phyloP scores from a whole-genome alignment of 2,797 vertebrate species.

The Discoglossus pictus region DNA sequence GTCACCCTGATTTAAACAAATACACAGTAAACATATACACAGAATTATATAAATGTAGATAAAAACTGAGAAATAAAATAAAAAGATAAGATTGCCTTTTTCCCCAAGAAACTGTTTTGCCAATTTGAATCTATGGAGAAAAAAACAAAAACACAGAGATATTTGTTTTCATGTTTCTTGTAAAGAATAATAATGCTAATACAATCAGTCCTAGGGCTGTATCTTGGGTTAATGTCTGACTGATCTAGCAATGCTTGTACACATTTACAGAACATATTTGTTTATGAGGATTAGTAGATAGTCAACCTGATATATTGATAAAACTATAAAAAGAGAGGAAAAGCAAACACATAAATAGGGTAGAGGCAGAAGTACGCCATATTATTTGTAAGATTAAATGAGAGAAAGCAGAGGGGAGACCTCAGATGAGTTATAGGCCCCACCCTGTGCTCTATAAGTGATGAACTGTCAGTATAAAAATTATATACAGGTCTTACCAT shows the following conservation, averaged over 20 bases:
- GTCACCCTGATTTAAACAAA: too few relatives aligned
- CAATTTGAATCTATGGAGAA: too few relatives aligned
- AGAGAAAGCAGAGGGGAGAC: conserved; percentile 13
- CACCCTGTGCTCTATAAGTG: conserved; percentile 10
- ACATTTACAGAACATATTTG: conserved; percentile 13
- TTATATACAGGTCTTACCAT: conserved; percentile 2
- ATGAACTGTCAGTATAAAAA: conserved; percentile 31
- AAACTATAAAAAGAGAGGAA: conserved; percentile 27
- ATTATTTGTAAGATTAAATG: conserved; percentile 42
- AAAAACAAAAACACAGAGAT: too few relatives aligned
- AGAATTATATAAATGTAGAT: neutral
- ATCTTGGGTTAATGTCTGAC: conserved; percentile 26
- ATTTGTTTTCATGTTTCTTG: too few relatives aligned
- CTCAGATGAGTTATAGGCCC: conserved; percentile 19
- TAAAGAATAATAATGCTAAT: conserved; percentile 25
- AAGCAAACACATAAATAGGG: conserved; percentile 23
- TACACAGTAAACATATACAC: too few relatives aligned
- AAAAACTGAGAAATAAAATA: neutral
- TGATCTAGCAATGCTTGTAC: conserved; percentile 4
- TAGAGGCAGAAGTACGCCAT: conserved; percentile 1
- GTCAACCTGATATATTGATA: conserved; percentile 8
- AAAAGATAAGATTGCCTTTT: too few relatives aligned
- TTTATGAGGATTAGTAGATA: conserved; percentile 29
- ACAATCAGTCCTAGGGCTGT: conserved; percentile 2
- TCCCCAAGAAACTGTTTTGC: too few relatives aligned